Evolutionary conservation across 2,113 vertebrate species (phyloP).

Genomic region (Pteropus alecto): DNA sequence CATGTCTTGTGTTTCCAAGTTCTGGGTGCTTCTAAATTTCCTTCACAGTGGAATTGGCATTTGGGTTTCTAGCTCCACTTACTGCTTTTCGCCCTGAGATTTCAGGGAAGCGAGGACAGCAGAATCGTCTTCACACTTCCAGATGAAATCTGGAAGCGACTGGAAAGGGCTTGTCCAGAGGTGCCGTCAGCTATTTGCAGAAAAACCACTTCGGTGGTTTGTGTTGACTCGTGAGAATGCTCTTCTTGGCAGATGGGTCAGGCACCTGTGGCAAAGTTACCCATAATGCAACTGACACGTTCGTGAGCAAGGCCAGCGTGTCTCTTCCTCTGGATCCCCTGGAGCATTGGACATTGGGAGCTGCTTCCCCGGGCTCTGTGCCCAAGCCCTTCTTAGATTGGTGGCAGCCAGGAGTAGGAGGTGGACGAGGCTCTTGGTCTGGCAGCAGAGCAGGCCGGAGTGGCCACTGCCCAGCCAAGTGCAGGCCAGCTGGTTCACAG

Average conservation of each 20-base stretch:
- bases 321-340: neutral
- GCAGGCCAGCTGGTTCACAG: neutral
- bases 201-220: rapidly evolving
- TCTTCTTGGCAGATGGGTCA: neutral
- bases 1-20: neutral
- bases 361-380: neutral
- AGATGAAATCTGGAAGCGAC: neutral
- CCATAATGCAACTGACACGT: neutral
- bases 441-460: neutral
- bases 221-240: neutral
- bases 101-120: neutral
- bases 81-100: neutral
- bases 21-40: neutral
- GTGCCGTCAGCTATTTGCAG: rapidly evolving
- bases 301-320: neutral
- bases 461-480: neutral
- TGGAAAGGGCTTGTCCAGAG: neutral
- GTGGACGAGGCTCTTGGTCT: rapidly evolving
- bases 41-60: rapidly evolving
- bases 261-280: neutral
- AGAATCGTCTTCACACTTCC: neutral
- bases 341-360: neutral
- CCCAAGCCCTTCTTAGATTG: neutral
- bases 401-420: neutral
- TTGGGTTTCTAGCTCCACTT: neutral